phyloP scores from a whole-genome alignment of 2,113 vertebrate genomes.

The Hiodon tergisus region DNA sequence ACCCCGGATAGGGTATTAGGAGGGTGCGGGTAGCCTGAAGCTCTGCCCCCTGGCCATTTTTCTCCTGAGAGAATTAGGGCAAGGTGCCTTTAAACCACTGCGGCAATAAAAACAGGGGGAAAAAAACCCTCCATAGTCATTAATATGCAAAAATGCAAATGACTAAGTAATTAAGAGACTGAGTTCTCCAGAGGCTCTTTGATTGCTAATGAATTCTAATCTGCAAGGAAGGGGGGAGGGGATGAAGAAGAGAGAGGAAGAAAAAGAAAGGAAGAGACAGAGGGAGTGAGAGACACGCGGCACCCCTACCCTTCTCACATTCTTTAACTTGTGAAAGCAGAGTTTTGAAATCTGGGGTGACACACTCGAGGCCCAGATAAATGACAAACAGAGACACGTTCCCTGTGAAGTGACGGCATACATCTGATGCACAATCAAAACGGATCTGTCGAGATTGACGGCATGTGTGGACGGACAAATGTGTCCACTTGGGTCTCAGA shows the following conservation, averaged over 20 bases:
- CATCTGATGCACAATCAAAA: too few relatives aligned
- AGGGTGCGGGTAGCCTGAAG: neutral
- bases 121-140: conserved; percentile 64
- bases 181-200: conserved; percentile 70
- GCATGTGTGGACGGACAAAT: too few relatives aligned
- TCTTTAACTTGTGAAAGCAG: neutral
- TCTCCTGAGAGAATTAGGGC: conserved; percentile 7
- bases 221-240: conserved; percentile 61
- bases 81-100: conserved; percentile 45
- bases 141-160: conserved; percentile 81
- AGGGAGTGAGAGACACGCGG: conserved; percentile 34
- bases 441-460: too few relatives aligned
- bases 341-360: neutral
- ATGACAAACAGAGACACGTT: too few relatives aligned
- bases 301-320: neutral
- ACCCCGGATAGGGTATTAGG: neutral
- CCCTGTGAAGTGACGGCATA: too few relatives aligned
- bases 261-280: conserved; percentile 36
- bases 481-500: too few relatives aligned
- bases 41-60: neutral
- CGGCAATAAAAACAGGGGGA: conserved; percentile 59
- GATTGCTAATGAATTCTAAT: conserved; percentile 77
- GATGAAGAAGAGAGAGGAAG: conserved; percentile 36
- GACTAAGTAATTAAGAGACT: conserved; percentile 71
- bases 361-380: too few relatives aligned